Base-by-base conservation (phyloP, 1,140 invertebrate genomes). In the Conus betulinus region DNA sequence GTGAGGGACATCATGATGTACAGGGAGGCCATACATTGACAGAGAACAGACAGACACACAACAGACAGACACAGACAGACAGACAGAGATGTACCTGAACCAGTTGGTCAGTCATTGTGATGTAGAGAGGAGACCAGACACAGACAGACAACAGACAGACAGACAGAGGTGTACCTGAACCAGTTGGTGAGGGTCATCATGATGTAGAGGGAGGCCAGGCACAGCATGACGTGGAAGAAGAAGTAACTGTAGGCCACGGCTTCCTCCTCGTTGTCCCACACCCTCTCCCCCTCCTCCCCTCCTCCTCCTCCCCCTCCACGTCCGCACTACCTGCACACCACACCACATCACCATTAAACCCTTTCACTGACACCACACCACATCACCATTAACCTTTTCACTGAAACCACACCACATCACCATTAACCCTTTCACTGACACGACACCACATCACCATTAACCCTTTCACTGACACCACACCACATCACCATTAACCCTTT, bases 71-170 rank as follows among this genome's bases (percentile, higher is more conserved):
- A n/a, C n/a, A n/a, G n/a, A n/a, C n/a, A n/a, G n/a, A n/a, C n/a
- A n/a, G n/a, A n/a, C n/a, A n/a, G n/a, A n/a, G n/a, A n/a, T n/a
- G n/a, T n/a, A n/a, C n/a, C n/a, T n/a, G n/a, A n/a, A n/a, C n/a
- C n/a, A n/a, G n/a, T n/a, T n/a, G n/a, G n/a, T n/a, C n/a, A n/a
- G 99, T 99, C 99, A 99, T 99, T 99, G 99, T 99, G 63, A 99
- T 97, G 95, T 99, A 99, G 0, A 99, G 96, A n/a, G 0, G 99
- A 99, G 60, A 98, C 99, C 89, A 99, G 96, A n/a, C 97, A 97
- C 95, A 99, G 98, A 71, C 88, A 99, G 96, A 25, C 97, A 97
- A 71, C 67, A 23, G 11, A 71, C 67, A 71, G 60, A 63, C 10
- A 20, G 60, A 13, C 11, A 4, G 60, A 13, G 96, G 97, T 97